Evolutionary conservation across 2,113 vertebrate species (phyloP).

Genomic region (Eptesicus fuscus): DNA sequence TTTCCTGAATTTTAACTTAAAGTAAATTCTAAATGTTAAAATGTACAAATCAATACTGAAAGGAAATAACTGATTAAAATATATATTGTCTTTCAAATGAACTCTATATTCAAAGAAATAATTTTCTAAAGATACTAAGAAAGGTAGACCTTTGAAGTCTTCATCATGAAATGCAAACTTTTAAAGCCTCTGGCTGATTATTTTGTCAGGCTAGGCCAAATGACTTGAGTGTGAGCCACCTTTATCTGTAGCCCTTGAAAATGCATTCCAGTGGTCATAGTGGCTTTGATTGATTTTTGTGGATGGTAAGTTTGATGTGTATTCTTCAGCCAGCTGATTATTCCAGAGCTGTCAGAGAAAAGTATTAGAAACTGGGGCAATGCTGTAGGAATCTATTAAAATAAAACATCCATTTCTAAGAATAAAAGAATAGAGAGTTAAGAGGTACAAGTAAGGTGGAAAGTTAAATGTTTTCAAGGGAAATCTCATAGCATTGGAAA

Average conservation of each 20-base stretch:
- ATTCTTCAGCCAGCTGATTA: not conserved
- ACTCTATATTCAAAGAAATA: not conserved
- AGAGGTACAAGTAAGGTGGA: not conserved
- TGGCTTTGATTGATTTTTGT: conserved; percentile 14
- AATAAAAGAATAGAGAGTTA: not conserved
- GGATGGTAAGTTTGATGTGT: not conserved
- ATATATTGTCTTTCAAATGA: not conserved
- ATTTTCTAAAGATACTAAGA: conserved; percentile 4
- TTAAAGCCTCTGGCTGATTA: not conserved
- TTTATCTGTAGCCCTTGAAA: not conserved
- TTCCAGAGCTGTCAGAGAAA: not conserved
- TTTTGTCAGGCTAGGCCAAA: not conserved
- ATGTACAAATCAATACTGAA: not conserved
- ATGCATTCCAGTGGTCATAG: not conserved
- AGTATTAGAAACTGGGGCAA: not conserved
- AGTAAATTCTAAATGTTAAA: not conserved
- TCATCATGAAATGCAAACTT: not conserved
- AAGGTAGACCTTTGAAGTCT: not conserved
- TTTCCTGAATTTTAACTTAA: conserved; percentile 13
- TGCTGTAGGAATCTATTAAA: not conserved
- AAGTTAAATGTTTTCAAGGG: conserved; percentile 2
- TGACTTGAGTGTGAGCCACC: not conserved
- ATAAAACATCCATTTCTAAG: not conserved
- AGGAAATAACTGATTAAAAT: not conserved
- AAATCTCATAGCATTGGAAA: not conserved